These are phyloP conservation scores for Eubasilissa regina DNA, from an alignment of 1,140 invertebrate genomes.

Conservation along the genomic window DNA sequence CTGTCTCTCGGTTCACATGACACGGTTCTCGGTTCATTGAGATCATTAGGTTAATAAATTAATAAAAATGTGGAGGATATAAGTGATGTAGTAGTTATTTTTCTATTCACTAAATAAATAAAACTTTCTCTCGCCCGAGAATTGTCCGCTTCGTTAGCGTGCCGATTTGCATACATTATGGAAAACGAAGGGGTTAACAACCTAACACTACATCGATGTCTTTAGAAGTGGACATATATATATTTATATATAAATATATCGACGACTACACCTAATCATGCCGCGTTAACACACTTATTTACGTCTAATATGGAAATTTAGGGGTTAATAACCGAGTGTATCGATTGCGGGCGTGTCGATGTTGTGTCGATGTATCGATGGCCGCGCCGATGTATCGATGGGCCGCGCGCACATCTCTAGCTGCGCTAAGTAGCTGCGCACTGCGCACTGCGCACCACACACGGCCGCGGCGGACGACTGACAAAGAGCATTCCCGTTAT, in stretches of 20 bases:
- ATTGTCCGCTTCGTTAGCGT: background rate
- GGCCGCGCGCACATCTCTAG: background rate
- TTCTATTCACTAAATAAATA: slow-evolving; percentile 9
- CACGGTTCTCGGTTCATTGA: no score
- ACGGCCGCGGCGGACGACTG: background rate
- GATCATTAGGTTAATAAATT: no score
- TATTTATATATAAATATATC: background rate
- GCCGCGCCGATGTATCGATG: background rate
- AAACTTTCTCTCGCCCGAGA: slow-evolving; percentile 7
- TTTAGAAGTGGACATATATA: background rate
- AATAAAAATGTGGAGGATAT: no score
- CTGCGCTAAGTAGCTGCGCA: background rate
- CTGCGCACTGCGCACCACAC: background rate
- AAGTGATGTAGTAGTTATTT: background rate
- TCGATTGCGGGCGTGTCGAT: slow-evolving; percentile 1
- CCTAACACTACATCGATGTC: slow-evolving; percentile 11
- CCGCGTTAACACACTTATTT: slow-evolving; percentile 12
- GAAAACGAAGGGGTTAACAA: slow-evolving; percentile 8
- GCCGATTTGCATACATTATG: slow-evolving; percentile 24
- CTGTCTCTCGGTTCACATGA: no score
- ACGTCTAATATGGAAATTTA: background rate
- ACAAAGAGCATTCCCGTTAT: slow-evolving; percentile 23
- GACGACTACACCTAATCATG: slow-evolving; percentile 3
- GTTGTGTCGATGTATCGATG: background rate
- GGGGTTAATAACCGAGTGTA: slow-evolving; percentile 4